phyloP scores from a whole-genome alignment of 92 coral and sea anemone species.

The Porites evermanni region DNA sequence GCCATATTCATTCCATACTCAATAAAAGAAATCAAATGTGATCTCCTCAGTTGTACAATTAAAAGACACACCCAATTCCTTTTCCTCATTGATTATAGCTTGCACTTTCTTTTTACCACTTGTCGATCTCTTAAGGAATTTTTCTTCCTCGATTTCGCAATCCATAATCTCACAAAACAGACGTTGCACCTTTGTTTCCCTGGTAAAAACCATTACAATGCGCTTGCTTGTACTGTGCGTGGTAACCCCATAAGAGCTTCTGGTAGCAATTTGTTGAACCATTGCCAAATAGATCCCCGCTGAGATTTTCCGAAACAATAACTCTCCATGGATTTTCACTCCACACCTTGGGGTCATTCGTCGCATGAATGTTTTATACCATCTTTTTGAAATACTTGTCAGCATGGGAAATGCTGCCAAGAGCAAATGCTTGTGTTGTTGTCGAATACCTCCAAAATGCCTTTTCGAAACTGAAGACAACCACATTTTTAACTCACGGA shows the following conservation, averaged over 20 bases:
- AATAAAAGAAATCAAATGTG: slow-evolving; percentile 41
- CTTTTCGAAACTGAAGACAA: background rate
- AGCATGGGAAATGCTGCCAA: slow-evolving; percentile 37
- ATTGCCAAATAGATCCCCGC: slow-evolving; percentile 40
- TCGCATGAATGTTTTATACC: slow-evolving; percentile 50
- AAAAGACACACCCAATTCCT: slow-evolving; percentile 39
- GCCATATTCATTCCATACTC: slow-evolving; percentile 40
- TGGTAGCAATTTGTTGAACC: slow-evolving; percentile 15
- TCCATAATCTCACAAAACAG: slow-evolving; percentile 44
- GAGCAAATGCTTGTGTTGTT: slow-evolving; percentile 4
- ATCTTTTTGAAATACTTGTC: slow-evolving; percentile 25
- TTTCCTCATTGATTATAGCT: slow-evolving; percentile 36
- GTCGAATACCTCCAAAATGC: background rate
- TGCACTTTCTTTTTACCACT: slow-evolving; percentile 32
- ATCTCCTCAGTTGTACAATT: slow-evolving; percentile 18
- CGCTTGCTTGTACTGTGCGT: slow-evolving; percentile 25
- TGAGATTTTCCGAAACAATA: slow-evolving; percentile 16
- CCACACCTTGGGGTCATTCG: slow-evolving; percentile 44
- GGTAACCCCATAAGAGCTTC: slow-evolving; percentile 24
- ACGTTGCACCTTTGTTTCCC: slow-evolving; percentile 13
- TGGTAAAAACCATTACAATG: slow-evolving; percentile 35
- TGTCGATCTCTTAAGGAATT: slow-evolving; percentile 38
- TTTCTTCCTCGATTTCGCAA: background rate
- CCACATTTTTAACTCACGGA: background rate
- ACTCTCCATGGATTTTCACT: slow-evolving; percentile 49